Evolutionary conservation across 2,888 invertebrate species (phyloP).

Genomic region (Cantharis rustica): DNA sequence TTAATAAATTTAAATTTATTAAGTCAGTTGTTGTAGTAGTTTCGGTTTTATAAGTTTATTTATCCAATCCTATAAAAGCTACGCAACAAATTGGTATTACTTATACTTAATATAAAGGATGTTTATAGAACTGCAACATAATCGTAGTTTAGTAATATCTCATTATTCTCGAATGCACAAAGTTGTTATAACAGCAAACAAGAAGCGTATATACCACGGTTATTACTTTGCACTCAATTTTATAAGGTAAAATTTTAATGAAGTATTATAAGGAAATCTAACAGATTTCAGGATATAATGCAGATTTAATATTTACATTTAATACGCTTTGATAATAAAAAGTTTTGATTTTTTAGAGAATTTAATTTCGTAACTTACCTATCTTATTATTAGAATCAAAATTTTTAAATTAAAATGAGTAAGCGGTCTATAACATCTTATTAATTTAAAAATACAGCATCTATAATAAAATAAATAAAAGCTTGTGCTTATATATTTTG

Average conservation of each 20-base stretch:
- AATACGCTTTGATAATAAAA: background rate
- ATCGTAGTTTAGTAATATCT: background rate
- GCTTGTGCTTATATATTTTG: too few species aligned
- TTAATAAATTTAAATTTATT: background rate
- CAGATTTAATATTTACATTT: background rate
- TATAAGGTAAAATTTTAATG: background rate
- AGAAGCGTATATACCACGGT: background rate
- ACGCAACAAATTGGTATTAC: background rate
- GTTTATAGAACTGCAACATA: background rate
- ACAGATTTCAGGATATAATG: background rate
- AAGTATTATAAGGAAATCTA: background rate
- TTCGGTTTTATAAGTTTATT: background rate
- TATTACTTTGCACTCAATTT: background rate
- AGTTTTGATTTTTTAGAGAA: too few species aligned
- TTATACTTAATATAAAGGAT: background rate
- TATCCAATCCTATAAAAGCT: background rate
- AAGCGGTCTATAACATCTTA: too few species aligned
- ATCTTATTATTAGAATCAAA: too few species aligned
- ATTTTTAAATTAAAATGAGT: too few species aligned
- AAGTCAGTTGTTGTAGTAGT: background rate
- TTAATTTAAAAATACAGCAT: too few species aligned
- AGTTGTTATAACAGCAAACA: background rate
- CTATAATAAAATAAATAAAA: too few species aligned
- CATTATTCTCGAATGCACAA: background rate
- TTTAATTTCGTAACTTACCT: too few species aligned